Evolutionary conservation across 2,113 vertebrate genomes (phyloP).

Genomic region (Oophaga pumilio): DNA sequence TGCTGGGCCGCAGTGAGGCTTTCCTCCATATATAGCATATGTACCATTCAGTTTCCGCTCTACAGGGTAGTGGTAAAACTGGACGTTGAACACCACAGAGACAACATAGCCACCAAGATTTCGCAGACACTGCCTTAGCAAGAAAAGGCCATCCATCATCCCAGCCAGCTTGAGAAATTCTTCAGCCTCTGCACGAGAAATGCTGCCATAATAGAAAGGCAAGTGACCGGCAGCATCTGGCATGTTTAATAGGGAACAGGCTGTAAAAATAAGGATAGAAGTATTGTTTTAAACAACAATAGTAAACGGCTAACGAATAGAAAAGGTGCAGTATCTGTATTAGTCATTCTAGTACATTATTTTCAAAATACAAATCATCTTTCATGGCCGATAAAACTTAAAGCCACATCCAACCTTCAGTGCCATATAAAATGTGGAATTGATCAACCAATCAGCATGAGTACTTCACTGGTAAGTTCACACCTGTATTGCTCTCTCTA

Average conservation of each 20-base stretch:
- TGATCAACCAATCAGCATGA: too few relatives aligned
- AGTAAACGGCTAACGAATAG: neutral
- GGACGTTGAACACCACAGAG: conserved; percentile 82
- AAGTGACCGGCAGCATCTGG: conserved; percentile 86
- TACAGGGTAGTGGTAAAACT: conserved; percentile 89
- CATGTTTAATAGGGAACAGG: conserved; percentile 68
- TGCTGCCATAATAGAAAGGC: conserved; percentile 95
- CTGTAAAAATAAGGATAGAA: conserved; percentile 16
- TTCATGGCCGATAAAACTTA: too few relatives aligned
- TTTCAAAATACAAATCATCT: too few relatives aligned
- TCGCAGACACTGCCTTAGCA: conserved; percentile 91
- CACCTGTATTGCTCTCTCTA: too few relatives aligned
- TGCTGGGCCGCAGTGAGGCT: conserved; percentile 88
- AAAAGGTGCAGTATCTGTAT: neutral
- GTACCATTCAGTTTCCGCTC: conserved; percentile 94
- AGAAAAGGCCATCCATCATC: conserved; percentile 89
- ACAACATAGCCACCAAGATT: conserved; percentile 93
- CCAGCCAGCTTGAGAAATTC: conserved; percentile 90
- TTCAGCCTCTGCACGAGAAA: conserved; percentile 87
- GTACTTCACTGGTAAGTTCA: too few relatives aligned
- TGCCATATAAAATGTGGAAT: too few relatives aligned
- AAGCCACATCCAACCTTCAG: too few relatives aligned
- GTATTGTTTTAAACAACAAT: neutral
- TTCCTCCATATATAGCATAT: conserved; percentile 85
- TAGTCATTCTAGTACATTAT: too few relatives aligned